phyloP scores from a whole-genome alignment of 2,888 invertebrate genomes.

The Himalopsyche anomala region DNA sequence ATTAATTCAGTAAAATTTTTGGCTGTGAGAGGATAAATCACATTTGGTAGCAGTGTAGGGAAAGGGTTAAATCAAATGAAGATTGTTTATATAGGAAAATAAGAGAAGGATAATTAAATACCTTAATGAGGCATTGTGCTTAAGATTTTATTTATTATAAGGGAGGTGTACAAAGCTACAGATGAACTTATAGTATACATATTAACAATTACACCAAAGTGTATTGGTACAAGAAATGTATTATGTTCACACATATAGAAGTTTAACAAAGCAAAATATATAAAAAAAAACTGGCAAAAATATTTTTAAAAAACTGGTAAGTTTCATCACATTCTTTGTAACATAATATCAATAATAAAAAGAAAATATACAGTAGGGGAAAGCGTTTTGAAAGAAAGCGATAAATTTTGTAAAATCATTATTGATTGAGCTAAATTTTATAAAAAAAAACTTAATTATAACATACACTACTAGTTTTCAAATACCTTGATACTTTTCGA shows the following conservation, averaged over 20 bases:
- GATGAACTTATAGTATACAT: constrained; percentile 50
- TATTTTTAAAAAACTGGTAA: background rate
- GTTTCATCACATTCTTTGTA: background rate
- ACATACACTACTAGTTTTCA: constrained; percentile 28
- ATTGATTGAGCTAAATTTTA: constrained; percentile 28
- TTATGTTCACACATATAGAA: constrained; percentile 21
- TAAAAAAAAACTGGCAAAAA: constrained; percentile 15
- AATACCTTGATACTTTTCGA: constrained; percentile 19
- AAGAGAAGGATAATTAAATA: background rate
- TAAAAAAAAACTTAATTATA: constrained; percentile 36
- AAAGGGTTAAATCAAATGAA: no score
- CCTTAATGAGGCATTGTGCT: constrained; percentile 40
- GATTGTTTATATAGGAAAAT: background rate
- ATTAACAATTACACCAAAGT: constrained; percentile 35
- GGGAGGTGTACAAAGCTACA: constrained; percentile 50
- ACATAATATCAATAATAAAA: background rate
- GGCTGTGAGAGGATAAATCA: no score
- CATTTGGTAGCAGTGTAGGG: no score
- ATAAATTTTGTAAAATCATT: constrained; percentile 28
- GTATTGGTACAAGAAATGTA: constrained; percentile 29
- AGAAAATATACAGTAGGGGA: background rate
- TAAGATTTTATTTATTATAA: constrained; percentile 52
- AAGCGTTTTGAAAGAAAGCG: constrained; percentile 36
- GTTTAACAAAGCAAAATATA: constrained; percentile 31
- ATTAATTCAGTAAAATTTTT: no score